Evolutionary conservation across 2,888 invertebrate species (phyloP).

Genomic region (Malthinus seriepunctatus): DNA sequence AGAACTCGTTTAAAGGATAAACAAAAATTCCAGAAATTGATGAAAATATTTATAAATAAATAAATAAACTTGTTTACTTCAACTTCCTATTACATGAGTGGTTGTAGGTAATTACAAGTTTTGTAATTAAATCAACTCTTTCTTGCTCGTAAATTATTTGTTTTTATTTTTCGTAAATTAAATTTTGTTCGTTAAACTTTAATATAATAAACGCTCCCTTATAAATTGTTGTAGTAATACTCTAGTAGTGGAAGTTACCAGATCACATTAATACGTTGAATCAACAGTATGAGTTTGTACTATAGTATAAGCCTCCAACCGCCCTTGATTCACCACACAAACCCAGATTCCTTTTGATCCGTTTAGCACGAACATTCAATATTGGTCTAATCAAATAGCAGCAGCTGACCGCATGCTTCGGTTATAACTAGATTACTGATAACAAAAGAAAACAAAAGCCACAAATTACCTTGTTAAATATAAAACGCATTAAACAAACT

Average conservation of each 20-base stretch:
- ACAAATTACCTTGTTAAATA: slow-evolving; percentile 24
- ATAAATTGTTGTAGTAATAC: not conserved
- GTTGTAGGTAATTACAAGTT: no score
- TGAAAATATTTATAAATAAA: no score
- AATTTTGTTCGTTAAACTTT: not conserved
- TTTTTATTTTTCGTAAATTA: no score
- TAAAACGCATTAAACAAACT: not conserved
- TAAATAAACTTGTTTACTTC: no score
- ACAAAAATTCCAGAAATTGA: no score
- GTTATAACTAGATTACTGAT: slow-evolving; percentile 38
- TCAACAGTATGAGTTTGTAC: slow-evolving; percentile 15
- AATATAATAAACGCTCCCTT: slow-evolving; percentile 1
- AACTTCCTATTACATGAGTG: no score
- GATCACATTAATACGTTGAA: slow-evolving; percentile 18
- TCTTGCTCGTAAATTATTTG: no score
- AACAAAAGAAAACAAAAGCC: slow-evolving; percentile 37
- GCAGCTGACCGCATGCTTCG: slow-evolving; percentile 39
- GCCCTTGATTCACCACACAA: slow-evolving; percentile 28
- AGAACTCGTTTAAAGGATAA: no score
- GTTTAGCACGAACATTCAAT: slow-evolving; percentile 42
- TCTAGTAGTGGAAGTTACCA: slow-evolving; percentile 9
- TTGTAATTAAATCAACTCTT: no score
- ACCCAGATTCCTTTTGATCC: slow-evolving; percentile 39
- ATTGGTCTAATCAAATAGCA: slow-evolving; percentile 43
- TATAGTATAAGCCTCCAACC: slow-evolving; percentile 23